Evolutionary conservation across 2,888 invertebrate genomes (phyloP), one percentile per base, ranked within the genome.

Genomic region (Gymnosoma rotundatum): DNA sequence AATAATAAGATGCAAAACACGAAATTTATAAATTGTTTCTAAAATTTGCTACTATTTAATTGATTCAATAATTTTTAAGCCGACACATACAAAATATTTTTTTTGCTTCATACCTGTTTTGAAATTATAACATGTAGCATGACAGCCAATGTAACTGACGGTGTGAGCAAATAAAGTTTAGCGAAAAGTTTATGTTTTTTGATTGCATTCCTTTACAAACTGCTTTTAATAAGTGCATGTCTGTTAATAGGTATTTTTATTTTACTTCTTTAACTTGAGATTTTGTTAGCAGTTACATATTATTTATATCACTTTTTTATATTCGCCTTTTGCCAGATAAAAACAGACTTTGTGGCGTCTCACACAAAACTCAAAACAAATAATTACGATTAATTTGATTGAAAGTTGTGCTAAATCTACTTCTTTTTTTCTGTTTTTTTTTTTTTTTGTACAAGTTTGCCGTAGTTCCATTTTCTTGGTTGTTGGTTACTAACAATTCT

Each of bases 341-440:
- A 61, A 54, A 61, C 66, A 80, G 80, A 80, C 80, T 60, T 52
- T 73, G 67, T 80, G 80, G 80, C 80, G 80, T 73, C 79, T 64
- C 52, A 52, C 18, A 42, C 36, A 61, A 61, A 73, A 20, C 36
- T 42, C 38, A 74, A 50, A 60, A 69, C 21, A 56, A 56, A 56
- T 70, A 48, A 48, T 73, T 63, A 63, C 21, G 45, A 61, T 52
- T 38, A 61, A 50, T 61, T 52, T 18, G 52, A n/a, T 72, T 50
- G 60, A 60, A 61, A 50, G 48, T 61, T 48, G 16, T 60, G 18
- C 14, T 36, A 36, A 48, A 48, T 52, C 52, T 67, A 32, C 20
- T 56, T 14, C 20, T 70, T 32, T 50, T 7, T 20, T 54, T 42
- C 14, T 60, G 16, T 5, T 25, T 9, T 20, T 38, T 73, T 14